Evolutionary conservation across 1,140 invertebrate species (phyloP), one percentile per base, ranked within the genome.

Genomic region (Mya arenaria): DNA sequence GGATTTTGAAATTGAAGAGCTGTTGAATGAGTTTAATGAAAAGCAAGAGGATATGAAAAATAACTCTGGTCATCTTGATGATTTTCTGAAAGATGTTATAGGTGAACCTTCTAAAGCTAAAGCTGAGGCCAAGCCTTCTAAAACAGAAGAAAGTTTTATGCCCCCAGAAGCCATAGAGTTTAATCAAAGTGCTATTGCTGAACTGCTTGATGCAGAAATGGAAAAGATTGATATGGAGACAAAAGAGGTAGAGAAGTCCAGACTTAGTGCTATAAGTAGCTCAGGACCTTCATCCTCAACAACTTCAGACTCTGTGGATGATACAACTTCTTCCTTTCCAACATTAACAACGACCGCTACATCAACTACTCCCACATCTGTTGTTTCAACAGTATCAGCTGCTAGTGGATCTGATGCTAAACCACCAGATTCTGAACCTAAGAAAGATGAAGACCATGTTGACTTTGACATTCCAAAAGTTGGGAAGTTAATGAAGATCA

Each of bases 1-100:
- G 2, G 60, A 78, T 32, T 80, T 44, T 71, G 77, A 80, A 68
- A 71, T 80, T 30, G 77, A 80, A 10, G 77, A 80, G 69, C 32
- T 80, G 25, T 56, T 80, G 23, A 80, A 80, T 80, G 77, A 80
- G 58, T 80, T 80, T 28, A 80, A 80, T 80, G 77, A 80, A 34
- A 69, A 80, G 8, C 77, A 80, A 28, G 66, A 80, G 32, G 77
- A 80, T 41, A 41, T 80, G 39, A 80, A 80, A 62, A 41, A 69
- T 80, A 71, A 69, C 23, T 62, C 8, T 62, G 65, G 60, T 28
- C 17, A n/a, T 52, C 5, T 80, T 52, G 77, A 80, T 62, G 77
- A 80, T 39, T 80, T 80, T 44, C 32, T 72, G 0, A 72, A 56
- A 36, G 55, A 5, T 56, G 73, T 75, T 15, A 75, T 75, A 44